Evolutionary conservation across 2,113 vertebrate genomes (phyloP).

Genomic region (Periophthalmodon schlosseri): DNA sequence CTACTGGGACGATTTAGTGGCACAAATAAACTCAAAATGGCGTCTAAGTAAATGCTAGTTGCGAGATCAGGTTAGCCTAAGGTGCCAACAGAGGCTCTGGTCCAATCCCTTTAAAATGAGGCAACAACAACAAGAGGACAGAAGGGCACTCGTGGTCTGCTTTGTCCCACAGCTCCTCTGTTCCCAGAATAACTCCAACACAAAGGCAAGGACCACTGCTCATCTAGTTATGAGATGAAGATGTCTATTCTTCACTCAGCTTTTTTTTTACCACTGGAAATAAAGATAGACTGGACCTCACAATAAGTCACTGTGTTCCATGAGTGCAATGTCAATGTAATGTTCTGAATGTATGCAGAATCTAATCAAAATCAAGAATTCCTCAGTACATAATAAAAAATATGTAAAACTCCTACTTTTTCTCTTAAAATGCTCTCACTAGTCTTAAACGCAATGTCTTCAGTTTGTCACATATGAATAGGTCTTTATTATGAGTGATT

Average conservation of each 20-base stretch:
- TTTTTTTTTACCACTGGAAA: slow-evolving; percentile 51
- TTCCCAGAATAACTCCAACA: slow-evolving; percentile 71
- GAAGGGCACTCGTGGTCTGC: slow-evolving; percentile 40
- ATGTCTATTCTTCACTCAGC: slow-evolving; percentile 55
- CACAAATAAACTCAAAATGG: background rate
- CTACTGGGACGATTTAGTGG: background rate
- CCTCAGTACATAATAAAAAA: too few species aligned
- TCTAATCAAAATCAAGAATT: background rate
- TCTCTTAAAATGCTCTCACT: too few species aligned
- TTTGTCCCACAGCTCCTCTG: slow-evolving; percentile 58
- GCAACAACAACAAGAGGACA: slow-evolving; percentile 52
- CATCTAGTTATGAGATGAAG: slow-evolving; percentile 68
- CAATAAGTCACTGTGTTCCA: background rate
- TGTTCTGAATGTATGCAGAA: background rate
- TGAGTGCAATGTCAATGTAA: background rate
- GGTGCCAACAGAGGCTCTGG: slow-evolving; percentile 46
- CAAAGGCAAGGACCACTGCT: slow-evolving; percentile 74
- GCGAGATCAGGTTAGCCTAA: slow-evolving; percentile 13
- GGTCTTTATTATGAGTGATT: too few species aligned
- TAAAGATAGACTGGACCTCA: slow-evolving; percentile 42
- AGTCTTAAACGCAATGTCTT: background rate
- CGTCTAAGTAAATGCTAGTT: background rate
- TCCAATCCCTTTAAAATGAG: slow-evolving; percentile 53
- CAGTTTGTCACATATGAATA: background rate
- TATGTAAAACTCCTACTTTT: too few species aligned